Percentiles rank a stretch among this genome's conserved stretches.
These are phyloP conservation scores for Chloebia gouldiae DNA, from an alignment of 2,113 vertebrate genomes.

Conservation along the genomic window DNA sequence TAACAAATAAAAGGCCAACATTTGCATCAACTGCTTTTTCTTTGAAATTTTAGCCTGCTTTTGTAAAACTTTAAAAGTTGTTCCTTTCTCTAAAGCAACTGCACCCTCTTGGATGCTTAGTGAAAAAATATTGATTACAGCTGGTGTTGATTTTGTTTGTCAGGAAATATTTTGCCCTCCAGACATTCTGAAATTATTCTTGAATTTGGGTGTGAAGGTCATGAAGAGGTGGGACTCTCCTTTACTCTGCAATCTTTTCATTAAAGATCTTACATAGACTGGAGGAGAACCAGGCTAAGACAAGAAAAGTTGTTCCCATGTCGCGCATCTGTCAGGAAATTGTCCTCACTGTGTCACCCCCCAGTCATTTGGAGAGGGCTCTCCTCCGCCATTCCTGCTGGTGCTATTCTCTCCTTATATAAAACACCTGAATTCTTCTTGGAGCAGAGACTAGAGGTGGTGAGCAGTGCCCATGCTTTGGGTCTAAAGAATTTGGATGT, in stretches of 20 bases:
- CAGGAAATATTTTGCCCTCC: not conserved
- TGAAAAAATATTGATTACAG: conserved; percentile 38
- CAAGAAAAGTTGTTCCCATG: not conserved
- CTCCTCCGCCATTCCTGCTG: not conserved
- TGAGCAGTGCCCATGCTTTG: not conserved
- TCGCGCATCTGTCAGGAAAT: not conserved
- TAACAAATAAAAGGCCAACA: not conserved
- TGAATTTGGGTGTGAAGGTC: conserved; percentile 11
- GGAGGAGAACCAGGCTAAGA: not conserved
- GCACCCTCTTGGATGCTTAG: not conserved
- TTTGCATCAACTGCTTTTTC: not conserved
- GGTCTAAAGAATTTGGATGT: not conserved
- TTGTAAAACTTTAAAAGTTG: not conserved
- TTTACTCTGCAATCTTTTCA: not conserved
- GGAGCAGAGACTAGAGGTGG: not conserved
- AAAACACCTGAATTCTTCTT: not conserved
- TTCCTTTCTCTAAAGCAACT: not conserved
- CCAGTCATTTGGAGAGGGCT: not conserved
- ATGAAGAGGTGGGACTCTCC: not conserved
- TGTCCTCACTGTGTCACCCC: not conserved
- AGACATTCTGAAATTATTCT: not conserved
- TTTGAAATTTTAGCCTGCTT: conserved; percentile 39
- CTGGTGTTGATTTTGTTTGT: not conserved
- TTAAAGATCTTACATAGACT: not conserved
- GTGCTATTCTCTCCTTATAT: not conserved